Evolutionary conservation across 2,888 invertebrate species (phyloP), one percentile per base, ranked within the genome.

Genomic region (Eristalis intricaria): DNA sequence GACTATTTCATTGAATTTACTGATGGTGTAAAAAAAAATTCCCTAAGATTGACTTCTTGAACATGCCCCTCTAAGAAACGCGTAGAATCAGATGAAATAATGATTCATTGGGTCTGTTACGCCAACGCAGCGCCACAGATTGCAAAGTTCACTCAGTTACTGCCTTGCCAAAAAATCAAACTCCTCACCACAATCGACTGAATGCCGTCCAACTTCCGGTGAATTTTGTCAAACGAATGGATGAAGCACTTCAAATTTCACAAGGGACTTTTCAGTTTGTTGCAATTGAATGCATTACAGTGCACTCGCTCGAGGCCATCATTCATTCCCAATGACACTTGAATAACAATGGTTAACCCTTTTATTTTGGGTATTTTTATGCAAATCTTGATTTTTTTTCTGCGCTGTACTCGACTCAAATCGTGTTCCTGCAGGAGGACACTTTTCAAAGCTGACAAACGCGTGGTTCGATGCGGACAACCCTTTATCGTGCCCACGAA

Each of bases 401-500:
- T 50, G 19, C 2, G 15, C 43, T 50, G 43, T 7, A n/a, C 43
- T 50, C 50, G 19, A 50, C 43, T 43, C 19, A 19, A 50, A 19
- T 19, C 50, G 50, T 50, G 50, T 50, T 50, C 50, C 7, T 50
- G 50, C 50, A 19, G 50, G 50, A 50, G 50, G 50, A 19, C 50
- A 50, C 50, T 50, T 50, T 50, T n/a, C 32, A 19, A 50, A 22
- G 50, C 19, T 50, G 50, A 19, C n/a, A 8, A 19, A 19, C 19
- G 50, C 19, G n/a, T 19, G 50, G 32, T 32, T 32, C 19, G 50
- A n/a, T 19, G 19, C 50, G 50, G 50, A 38, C 38, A 69, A 77
- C 69, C 77, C 77, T 38, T 70, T 70, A 43, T 10, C 63, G 50
- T 77, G 77, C 69, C 77, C 56, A 77, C 69, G 43, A 64, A 69